Evolutionary conservation across 2,888 invertebrate species (phyloP), one percentile per base, ranked within the genome.

Genomic region (Cataglyphis altisquamis): DNA sequence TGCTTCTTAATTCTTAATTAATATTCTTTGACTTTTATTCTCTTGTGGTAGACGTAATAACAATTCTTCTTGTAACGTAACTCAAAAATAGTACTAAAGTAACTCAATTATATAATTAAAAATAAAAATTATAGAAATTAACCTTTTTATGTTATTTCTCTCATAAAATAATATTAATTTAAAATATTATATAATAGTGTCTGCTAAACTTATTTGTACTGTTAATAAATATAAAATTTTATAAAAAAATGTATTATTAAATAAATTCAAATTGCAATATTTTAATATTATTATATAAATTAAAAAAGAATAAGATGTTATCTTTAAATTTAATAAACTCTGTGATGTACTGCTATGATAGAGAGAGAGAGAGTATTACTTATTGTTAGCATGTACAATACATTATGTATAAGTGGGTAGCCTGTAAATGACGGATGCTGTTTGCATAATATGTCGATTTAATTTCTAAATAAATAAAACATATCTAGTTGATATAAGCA

Each of bases 111-210:
- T 29, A 75, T 12, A 21, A 66, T 18, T 55, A 4, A 48, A 36
- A 6, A 63, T 74, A 45, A 63, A 74, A 64, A 64, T 62, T 8
- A n/a, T 36, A 57, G 15, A 64, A 48, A 63, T 63, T 63, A 21
- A 48, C 1, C 25, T 64, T 64, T 45, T 36, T 0, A 1, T 1
- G 6, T 48, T 48, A 3, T 25, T 48, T 64, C 45, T 4, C 25
- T 39, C 12, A 36, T 15, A 21, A 12, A 75, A 64, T 6, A 36
- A 21, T 75, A 36, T 48, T 12, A 36, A 74, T 12, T 36, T 1
- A 4, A 9, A 45, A 29, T n/a, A 32, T n/a, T 3, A 41, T 41
- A 3, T 32, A 36, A 3, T 4, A 36, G 15, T 12, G 9, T 45
- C 10, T 39, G 2, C 15, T 3, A 12, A 55, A 21, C 5, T 9